Percentiles rank a stretch among this genome's conserved stretches.
Conservation (phyloP, 37 sponge, comb jelly and placozoan species). For the Halichondria panicea region DNA sequence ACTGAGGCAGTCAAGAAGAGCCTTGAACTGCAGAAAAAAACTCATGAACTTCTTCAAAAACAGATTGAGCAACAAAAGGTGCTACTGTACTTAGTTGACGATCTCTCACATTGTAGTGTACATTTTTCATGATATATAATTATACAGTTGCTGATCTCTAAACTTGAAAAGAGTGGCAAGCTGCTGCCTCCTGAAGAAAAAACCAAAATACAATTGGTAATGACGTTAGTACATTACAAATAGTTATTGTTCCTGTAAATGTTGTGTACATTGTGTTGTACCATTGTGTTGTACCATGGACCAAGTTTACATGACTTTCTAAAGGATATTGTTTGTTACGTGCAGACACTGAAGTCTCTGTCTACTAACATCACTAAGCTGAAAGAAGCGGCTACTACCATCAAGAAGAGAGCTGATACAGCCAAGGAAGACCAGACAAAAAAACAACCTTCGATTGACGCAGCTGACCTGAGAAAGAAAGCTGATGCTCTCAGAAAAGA, state of each 20-base stretch:
- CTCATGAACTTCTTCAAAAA: slow-evolving; percentile 55
- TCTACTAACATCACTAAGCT: slow-evolving; percentile 42
- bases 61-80: slow-evolving; percentile 86
- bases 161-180: slow-evolving; percentile 70
- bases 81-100: neutral
- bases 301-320: neutral
- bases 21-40: slow-evolving; percentile 69
- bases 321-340: neutral
- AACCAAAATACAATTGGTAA: neutral
- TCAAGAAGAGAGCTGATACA: neutral
- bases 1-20: slow-evolving; percentile 52
- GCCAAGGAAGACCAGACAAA: neutral
- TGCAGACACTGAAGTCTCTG: slow-evolving; percentile 59
- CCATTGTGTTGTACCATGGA: neutral
- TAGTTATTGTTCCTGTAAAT: neutral
- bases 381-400: slow-evolving; percentile 32
- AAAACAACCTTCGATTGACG: neutral
- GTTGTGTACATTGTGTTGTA: neutral
- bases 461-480: slow-evolving; percentile 9
- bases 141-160: slow-evolving; percentile 67
- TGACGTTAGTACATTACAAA: neutral
- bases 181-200: slow-evolving; percentile 61
- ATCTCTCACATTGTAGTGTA: too few relatives aligned
- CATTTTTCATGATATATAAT: neutral
- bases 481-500: slow-evolving; percentile 45